Evolutionary conservation across 2,797 vertebrate genomes (phyloP), one percentile per base, ranked within the genome.

Genomic region (Galaxias olidus): DNA sequence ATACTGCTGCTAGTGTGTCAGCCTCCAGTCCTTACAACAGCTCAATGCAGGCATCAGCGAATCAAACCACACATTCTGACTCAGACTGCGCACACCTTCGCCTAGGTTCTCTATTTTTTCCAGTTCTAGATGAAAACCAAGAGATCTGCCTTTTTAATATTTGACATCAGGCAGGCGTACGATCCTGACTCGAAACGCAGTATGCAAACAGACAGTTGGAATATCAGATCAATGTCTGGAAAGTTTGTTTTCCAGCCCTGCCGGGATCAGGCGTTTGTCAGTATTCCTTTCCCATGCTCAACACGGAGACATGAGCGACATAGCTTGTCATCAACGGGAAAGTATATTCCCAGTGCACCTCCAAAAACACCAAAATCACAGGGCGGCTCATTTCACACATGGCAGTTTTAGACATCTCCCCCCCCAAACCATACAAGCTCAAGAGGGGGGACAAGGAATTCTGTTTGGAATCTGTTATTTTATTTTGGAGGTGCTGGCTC

Each of bases 201-300:
- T 11, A 18, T 73, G 74, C 63, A 69, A 84, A 84, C 74, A 62
- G 74, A 63, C 84, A 66, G 59, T 61, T 59, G 67, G 60, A 77
- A 83, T 71, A n/a, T 41, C 61, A 74, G 77, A 82, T 72, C 80
- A 82, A 66, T 49, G 41, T 68, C 11, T 7, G 45, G 69, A 58
- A 74, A 81, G 77, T 84, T 84, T 81, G 78, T 78, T 80, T 84
- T 79, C 73, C 61, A 14, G 41, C 78, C 41, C 11, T 13, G 77
- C 79, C 81, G 75, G 66, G 77, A 85, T 65, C 70, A 20, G 64
- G 63, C 59, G 70, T 81, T 80, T 80, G 83, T 78, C 78, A 84
- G 73, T 73, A 68, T 30, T 30, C 30, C 30, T 30, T 30, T 30
- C 30, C 30, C 30, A 30, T 13, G 40, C 59, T 30, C 9, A n/a